Conservation (phyloP, 2,113 vertebrate species). For the Otis tarda region DNA sequence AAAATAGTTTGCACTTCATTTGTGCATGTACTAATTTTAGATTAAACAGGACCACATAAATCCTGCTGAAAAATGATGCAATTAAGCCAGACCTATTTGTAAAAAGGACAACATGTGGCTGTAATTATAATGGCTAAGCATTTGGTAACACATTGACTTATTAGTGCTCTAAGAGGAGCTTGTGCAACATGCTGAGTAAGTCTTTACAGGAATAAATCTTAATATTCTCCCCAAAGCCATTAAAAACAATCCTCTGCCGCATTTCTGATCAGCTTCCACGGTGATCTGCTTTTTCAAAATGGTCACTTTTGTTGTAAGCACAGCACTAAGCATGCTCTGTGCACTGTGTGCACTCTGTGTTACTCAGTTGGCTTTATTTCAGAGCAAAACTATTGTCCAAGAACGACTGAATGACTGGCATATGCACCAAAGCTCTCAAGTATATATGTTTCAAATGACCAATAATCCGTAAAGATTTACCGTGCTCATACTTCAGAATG, state of each 20-base stretch:
- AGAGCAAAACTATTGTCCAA: not conserved
- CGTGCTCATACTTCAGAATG: not conserved
- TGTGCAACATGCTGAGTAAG: constrained; percentile 74
- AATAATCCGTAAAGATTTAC: not conserved
- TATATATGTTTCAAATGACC: not conserved
- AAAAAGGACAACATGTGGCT: constrained; percentile 76
- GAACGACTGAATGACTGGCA: not conserved
- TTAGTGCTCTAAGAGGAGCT: constrained; percentile 71
- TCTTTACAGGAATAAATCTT: constrained; percentile 73
- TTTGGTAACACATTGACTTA: constrained; percentile 75
- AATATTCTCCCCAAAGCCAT: constrained; percentile 40
- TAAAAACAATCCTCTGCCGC: constrained; percentile 3
- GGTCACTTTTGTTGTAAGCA: not conserved
- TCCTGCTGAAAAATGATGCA: constrained; percentile 76
- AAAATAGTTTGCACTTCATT: constrained; percentile 75
- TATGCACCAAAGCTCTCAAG: not conserved
- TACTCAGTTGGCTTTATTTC: not conserved
- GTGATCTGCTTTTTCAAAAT: not conserved
- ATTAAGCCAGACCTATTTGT: constrained; percentile 76
- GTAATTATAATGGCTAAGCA: constrained; percentile 75
- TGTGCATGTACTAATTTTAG: constrained; percentile 76
- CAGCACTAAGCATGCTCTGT: not conserved
- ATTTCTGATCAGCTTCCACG: constrained; percentile 19
- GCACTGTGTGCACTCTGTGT: no score
- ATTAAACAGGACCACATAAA: constrained; percentile 75